phyloP scores from a whole-genome alignment of 2,113 vertebrate genomes.

The Progne subis region DNA sequence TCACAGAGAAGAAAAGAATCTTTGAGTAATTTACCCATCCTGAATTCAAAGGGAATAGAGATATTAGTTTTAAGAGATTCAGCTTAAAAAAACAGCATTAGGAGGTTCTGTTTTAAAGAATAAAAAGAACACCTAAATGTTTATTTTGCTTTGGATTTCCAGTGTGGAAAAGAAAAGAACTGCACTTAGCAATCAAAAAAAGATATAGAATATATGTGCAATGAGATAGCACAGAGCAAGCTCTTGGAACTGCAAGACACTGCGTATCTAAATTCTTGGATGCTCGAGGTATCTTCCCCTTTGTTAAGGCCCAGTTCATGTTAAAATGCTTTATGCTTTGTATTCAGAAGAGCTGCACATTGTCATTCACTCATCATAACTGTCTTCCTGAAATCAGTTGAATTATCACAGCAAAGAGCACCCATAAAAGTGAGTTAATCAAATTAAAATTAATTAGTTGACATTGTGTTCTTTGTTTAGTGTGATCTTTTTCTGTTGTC shows the following conservation, averaged over 20 bases:
- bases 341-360: not conserved
- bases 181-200: not conserved
- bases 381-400: not conserved
- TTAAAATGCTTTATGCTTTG: not conserved
- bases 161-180: not conserved
- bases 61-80: not conserved
- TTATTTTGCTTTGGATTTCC: not conserved
- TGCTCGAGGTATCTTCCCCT: not conserved
- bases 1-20: not conserved
- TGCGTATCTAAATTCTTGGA: not conserved
- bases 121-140: not conserved
- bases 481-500: not conserved
- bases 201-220: not conserved
- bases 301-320: not conserved
- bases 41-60: not conserved
- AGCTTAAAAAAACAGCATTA: not conserved
- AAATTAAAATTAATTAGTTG: constrained; percentile 43
- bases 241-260: not conserved
- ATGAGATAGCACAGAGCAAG: not conserved
- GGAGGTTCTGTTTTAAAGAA: not conserved
- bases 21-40: not conserved
- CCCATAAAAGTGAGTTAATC: not conserved
- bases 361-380: not conserved
- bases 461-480: not conserved
- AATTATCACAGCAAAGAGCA: not conserved